Base-by-base conservation (phyloP, 2,797 vertebrate genomes). In the Aplochiton taeniatus region DNA sequence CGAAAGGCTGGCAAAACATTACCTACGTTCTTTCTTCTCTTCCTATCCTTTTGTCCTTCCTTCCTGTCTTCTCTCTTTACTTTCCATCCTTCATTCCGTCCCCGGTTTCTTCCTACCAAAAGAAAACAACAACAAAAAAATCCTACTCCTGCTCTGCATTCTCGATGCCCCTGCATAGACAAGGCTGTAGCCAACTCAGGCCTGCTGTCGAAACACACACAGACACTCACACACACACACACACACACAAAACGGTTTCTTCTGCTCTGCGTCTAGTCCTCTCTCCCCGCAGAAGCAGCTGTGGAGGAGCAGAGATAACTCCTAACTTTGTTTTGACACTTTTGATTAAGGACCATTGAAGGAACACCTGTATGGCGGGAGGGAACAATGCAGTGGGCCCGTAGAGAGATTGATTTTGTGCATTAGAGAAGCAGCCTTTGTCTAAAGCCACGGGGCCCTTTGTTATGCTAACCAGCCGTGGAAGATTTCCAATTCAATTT, bases 401-500 rank as follows among this genome's bases (percentile, higher is more conserved):
- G 83, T 86, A 88, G 90, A 90, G 93, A 93, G 93, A 94, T 92
- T 90, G 85, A 92, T 94, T 94, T 93, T 87, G 83, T 91, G 90
- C 92, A 93, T 95, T 94, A 94, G 93, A 94, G 92, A 94, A 93
- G 93, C 94, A 93, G 90, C 91, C 94, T 93, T 96, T 95, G 94
- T 95, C 94, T 95, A 95, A 95, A 94, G 94, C 92, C 92, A 93
- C 91, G 83, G 89, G 90, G 92, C 93, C 93, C 94, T 97, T 96
- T 98, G 95, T 99, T 95, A 98, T 97, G 96, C 93, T 95, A 97
- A 98, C 95, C 90, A 94, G 92, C 87, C 89, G 84, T 95, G 94
- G 94, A 95, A 93, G 93, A 94, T 97, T 98, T 98, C 96, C 95
- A 96, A 95, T 96, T 96, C 96, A 95, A 94, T 96, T 96, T 97